A percentile compares a stretch with the other conserved stretches of the same genome.
These are phyloP conservation scores for Pseudomyrmex concolor DNA, from an alignment of 1,140 invertebrate species.

Conservation along the genomic window DNA sequence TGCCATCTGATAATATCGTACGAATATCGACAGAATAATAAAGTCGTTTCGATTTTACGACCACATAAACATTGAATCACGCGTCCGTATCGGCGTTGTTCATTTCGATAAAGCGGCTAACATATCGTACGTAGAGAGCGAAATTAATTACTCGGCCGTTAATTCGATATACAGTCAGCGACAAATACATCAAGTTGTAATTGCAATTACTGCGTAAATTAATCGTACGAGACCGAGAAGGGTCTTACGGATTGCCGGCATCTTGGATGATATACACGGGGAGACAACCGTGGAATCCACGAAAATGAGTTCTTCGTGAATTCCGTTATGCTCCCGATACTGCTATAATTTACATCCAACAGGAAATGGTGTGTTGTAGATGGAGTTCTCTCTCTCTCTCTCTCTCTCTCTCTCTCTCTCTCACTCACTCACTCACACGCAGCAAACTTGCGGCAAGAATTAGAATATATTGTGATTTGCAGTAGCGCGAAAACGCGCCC, in stretches of 20 bases:
- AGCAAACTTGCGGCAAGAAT: conserved; percentile 18
- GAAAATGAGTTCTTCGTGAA: conserved; percentile 36
- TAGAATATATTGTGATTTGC: conserved; percentile 48
- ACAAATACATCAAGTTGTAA: conserved; percentile 40
- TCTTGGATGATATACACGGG: conserved; percentile 24
- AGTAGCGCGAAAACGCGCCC: conserved; percentile 22
- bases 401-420: too few species aligned
- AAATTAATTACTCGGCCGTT: conserved; percentile 49
- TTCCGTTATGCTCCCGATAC: conserved; percentile 21
- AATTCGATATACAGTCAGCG: conserved; percentile 44
- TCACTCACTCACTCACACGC: not conserved
- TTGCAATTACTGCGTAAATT: conserved; percentile 47
- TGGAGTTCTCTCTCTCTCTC: too few species aligned
- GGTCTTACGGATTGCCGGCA: conserved; percentile 20
- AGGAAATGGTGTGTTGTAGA: not conserved
- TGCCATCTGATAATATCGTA: conserved; percentile 1
- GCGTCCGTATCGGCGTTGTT: conserved; percentile 6
- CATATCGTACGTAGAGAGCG: not conserved
- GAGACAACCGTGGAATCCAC: conserved; percentile 24
- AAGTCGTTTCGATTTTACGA: conserved; percentile 36
- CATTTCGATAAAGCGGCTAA: not conserved
- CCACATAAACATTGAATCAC: conserved; percentile 5
- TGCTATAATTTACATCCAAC: conserved; percentile 34
- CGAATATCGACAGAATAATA: not conserved
- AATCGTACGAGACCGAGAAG: conserved; percentile 9